phyloP scores from a whole-genome alignment of 2,888 invertebrate species.

The Ormyrus rosae region DNA sequence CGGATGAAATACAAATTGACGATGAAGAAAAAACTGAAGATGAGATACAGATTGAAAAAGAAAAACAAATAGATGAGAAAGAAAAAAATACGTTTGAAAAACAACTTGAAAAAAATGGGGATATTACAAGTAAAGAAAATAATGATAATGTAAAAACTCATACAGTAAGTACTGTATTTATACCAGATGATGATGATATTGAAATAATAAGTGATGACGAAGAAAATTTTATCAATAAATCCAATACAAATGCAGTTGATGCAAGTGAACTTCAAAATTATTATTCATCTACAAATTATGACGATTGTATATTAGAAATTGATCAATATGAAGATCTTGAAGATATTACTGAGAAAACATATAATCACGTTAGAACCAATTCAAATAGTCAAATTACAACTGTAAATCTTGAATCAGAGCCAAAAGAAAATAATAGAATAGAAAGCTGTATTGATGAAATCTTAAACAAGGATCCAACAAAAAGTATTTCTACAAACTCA shows the following conservation, averaged over 20 bases:
- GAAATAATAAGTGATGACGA: slow-evolving; percentile 35
- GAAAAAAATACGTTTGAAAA: neutral
- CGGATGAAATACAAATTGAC: slow-evolving; percentile 6
- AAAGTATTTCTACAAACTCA: too few species aligned
- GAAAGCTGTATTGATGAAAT: too few species aligned
- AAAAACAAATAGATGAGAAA: neutral
- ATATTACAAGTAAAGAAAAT: neutral
- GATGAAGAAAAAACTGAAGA: neutral
- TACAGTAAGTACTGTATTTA: neutral
- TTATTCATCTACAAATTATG: neutral
- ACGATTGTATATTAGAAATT: neutral
- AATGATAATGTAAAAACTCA: neutral
- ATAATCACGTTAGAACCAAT: too few species aligned
- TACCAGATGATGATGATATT: slow-evolving; percentile 10
- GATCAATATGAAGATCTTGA: neutral
- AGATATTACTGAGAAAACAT: neutral
- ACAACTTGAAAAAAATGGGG: neutral
- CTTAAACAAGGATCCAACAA: too few species aligned
- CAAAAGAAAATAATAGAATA: too few species aligned
- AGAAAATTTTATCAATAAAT: too few species aligned
- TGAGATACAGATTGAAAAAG: slow-evolving; percentile 10
- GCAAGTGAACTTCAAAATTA: neutral
- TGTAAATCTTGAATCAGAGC: too few species aligned
- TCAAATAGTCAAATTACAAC: too few species aligned
- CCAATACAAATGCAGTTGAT: too few species aligned